Base-by-base conservation (phyloP, 2,113 vertebrate species). In the Myotis yumanensis region DNA sequence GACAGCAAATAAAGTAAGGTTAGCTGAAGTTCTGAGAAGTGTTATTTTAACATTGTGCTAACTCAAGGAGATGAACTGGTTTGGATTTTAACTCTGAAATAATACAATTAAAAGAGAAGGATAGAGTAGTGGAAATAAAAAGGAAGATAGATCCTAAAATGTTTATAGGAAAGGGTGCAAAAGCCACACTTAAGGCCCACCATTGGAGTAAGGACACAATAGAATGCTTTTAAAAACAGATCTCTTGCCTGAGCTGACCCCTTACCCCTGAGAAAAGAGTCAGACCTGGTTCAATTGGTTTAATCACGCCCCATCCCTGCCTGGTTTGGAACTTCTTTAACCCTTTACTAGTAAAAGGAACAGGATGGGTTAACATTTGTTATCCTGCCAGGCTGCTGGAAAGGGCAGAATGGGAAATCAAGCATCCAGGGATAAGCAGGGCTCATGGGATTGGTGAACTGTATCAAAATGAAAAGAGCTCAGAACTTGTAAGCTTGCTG, bases 311-410 rank as follows among this genome's bases (percentile, higher is more conserved):
- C 40, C 5, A 28, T 20, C 16, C 57, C 15, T 59, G 20, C 84
- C 64, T 66, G 54, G 17, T 86, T 37, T 90, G 23, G 48, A 40
- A 83, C 86, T 92, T 89, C 88, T 94, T 35, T 57, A 66, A 86
- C 43, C 18, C 68, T 88, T 84, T 62, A 28, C 59, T 62, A 9
- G 59, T 69, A 43, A 84, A 69, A 85, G 72, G 46, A 52, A 15
- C 2, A 7, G 80, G 30, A 25, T 75, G 4, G 35, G 35, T 37
- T 79, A 82, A 1, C 4, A 30, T 7, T 43, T 81, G 73, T 32
- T 59, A 80, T 14, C 43, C 40, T 10, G 73, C 15, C 5, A 1
- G 85, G 71, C 5, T 59, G 37, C 40, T 86, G 69, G 95, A 68
- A 83, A 85, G 28, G 18, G 52, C n/a, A 23, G 17, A 51, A 17